Evolutionary conservation across 2,888 invertebrate species (phyloP), one percentile per base, ranked within the genome.

Genomic region (Ephialtes manifestator): DNA sequence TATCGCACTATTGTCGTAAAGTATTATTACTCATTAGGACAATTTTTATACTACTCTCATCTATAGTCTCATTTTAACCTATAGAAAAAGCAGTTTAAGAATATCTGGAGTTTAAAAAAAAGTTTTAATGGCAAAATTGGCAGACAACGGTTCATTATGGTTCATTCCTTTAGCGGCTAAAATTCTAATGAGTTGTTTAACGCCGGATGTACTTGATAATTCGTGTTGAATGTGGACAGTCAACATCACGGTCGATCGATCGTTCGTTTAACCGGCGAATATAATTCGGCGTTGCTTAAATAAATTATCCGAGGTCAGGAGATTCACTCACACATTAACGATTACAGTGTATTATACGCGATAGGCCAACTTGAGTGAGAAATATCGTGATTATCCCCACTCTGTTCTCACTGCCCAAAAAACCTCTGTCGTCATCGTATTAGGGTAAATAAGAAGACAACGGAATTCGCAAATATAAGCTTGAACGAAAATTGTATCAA

Each of bases 291-390:
- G 48, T 71, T 65, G 63, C 74, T 65, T 63, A 71, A 82, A 85
- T 53, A 65, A 82, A 85, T 85, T 85, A 82, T 87, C 87, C 87
- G 87, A 88, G 87, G 88, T 88, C 88, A 88, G 87, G 87, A 84
- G 71, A 84, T 84, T 86, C 67, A 51, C 72, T 65, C 70, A 46
- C 70, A 53, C 65, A 65, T 39, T 4, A 39, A 65, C 80, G 82
- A 86, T 83, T 76, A 70, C 65, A 24, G 78, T 84, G 28, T 46
- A 53, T 77, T 75, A 74, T 39, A 2, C 39, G 35, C 70, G 85
- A 81, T 72, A 80, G 35, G 35, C 70, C 24, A 31, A 46, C n/a
- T 39, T 51, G 63, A 80, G 51, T 18, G 65, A 65, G 24, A 80
- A 35, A 76, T 4, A 28, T 28, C 20, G 13, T 46, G n/a, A 18